Evolutionary conservation across 2,797 vertebrate genomes (phyloP).

Genomic region (Etheostoma nigrum): DNA sequence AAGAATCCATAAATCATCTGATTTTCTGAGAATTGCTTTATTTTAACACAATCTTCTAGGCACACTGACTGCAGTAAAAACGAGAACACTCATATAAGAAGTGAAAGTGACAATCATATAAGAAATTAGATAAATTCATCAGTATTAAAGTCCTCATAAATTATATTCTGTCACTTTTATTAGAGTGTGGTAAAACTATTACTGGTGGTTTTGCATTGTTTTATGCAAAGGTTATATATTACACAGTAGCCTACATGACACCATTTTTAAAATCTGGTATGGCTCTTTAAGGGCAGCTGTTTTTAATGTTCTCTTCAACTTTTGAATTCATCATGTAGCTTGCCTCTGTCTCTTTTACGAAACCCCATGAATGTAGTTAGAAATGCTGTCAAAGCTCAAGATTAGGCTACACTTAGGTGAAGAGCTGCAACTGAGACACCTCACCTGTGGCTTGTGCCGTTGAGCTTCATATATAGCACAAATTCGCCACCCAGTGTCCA

Average conservation of each 20-base stretch:
- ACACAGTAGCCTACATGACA: background rate
- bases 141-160: background rate
- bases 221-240: background rate
- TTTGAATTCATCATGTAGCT: background rate
- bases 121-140: background rate
- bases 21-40: background rate
- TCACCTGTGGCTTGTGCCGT: background rate
- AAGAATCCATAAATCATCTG: background rate
- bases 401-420: background rate
- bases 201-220: background rate
- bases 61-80: background rate
- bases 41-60: background rate
- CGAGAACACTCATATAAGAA: background rate
- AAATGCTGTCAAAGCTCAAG: constrained; percentile 8
- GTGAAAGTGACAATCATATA: constrained; percentile 1
- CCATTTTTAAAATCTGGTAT: background rate
- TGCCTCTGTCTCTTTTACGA: background rate
- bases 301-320: constrained; percentile 15
- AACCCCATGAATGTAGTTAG: background rate
- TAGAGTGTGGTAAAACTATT: background rate
- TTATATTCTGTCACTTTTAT: background rate
- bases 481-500: constrained; percentile 30
- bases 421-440: background rate
- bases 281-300: background rate
- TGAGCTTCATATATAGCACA: background rate